Percentiles rank a stretch among this genome's conserved stretches.
These are phyloP conservation scores for Rhynchonycteris naso DNA, from an alignment of 2,797 vertebrate species.

Conservation along the genomic window DNA sequence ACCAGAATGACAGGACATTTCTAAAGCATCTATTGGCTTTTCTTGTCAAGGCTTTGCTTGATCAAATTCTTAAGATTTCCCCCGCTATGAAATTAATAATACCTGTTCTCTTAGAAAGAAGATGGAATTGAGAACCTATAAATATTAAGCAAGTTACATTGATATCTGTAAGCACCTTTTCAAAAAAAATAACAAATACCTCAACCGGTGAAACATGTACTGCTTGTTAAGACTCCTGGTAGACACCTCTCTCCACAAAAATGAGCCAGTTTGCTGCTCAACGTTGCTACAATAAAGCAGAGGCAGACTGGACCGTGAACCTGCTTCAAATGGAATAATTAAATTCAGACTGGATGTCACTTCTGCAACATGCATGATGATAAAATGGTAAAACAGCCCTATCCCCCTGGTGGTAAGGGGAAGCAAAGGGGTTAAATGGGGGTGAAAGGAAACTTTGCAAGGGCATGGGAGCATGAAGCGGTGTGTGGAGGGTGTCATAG, in stretches of 20 bases:
- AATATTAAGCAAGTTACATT: background rate
- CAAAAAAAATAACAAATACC: background rate
- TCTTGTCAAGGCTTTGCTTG: background rate
- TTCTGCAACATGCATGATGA: background rate
- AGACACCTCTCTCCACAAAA: background rate
- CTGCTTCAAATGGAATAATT: background rate
- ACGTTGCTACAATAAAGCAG: background rate
- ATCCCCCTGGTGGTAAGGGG: too few relatives aligned
- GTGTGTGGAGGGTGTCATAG: too few relatives aligned
- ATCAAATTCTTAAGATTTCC: constrained; percentile 10
- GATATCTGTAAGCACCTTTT: background rate
- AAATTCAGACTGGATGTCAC: background rate
- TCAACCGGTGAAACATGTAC: background rate
- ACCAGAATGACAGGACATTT: background rate
- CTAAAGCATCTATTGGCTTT: background rate
- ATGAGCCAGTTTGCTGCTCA: background rate
- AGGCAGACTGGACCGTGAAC: background rate
- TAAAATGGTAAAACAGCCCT: background rate
- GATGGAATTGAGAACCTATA: background rate
- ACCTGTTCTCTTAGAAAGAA: background rate
- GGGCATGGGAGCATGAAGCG: too few relatives aligned
- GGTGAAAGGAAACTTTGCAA: too few relatives aligned
- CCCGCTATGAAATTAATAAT: background rate
- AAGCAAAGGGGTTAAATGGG: too few relatives aligned
- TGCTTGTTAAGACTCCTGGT: background rate